A percentile compares a stretch with the other conserved stretches of the same genome.
phyloP scores from a whole-genome alignment of 2,797 vertebrate species.

The Gambelia wislizenii region DNA sequence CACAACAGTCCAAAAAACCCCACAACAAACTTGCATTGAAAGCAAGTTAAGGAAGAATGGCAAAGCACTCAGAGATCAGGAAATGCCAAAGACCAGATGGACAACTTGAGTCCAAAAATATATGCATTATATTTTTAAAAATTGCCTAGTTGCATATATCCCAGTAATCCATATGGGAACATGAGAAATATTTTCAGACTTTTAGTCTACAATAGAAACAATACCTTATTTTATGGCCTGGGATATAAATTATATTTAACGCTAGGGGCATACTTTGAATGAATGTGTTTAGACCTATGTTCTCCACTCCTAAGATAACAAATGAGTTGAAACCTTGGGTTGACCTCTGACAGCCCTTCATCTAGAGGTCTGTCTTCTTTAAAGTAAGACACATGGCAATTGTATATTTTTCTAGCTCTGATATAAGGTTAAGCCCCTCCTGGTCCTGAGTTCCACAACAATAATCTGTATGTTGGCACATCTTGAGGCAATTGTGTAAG shows the following conservation, averaged over 20 bases:
- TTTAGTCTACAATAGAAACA: neutral
- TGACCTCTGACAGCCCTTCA: no score
- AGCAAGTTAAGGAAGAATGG: neutral
- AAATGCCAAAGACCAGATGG: slow-evolving; percentile 5
- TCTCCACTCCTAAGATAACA: neutral
- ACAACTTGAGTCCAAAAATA: neutral
- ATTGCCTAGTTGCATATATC: neutral
- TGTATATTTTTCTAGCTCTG: neutral
- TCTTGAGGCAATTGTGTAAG: neutral
- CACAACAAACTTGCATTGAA: slow-evolving; percentile 20
- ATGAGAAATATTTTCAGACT: neutral
- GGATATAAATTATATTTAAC: neutral
- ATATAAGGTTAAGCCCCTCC: neutral
- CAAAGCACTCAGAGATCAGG: slow-evolving; percentile 3
- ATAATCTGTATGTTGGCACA: neutral
- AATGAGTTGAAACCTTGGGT: no score
- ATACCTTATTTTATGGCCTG: neutral
- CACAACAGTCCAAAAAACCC: neutral
- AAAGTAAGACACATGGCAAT: no score
- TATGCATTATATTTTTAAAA: neutral
- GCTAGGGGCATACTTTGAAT: neutral
- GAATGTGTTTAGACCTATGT: neutral
- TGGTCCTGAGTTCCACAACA: neutral
- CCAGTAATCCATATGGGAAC: neutral
- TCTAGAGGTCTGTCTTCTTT: no score